phyloP scores from a whole-genome alignment of 2,888 invertebrate genomes.

The Trichogramma dendrolimi region DNA sequence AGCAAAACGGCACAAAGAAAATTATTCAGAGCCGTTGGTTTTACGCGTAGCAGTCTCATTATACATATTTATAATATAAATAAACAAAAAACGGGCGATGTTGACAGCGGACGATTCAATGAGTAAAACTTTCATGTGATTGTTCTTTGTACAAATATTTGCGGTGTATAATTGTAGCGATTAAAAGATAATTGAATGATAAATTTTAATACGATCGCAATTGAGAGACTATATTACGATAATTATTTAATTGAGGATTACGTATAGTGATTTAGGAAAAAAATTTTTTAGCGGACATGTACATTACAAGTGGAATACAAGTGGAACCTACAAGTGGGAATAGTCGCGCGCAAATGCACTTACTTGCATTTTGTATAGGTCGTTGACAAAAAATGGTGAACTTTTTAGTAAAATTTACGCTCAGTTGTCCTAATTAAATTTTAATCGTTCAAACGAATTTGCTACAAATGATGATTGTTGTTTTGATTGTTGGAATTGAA shows the following conservation, averaged over 20 bases:
- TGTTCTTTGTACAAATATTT: slow-evolving; percentile 62
- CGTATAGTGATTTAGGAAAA: slow-evolving; percentile 49
- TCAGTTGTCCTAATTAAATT: too few species aligned
- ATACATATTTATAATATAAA: background rate
- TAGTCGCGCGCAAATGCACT: too few species aligned
- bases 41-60: too few species aligned
- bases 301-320: slow-evolving; percentile 45
- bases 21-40: too few species aligned
- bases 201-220: slow-evolving; percentile 53
- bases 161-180: slow-evolving; percentile 54
- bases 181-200: slow-evolving; percentile 52
- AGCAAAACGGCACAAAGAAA: too few species aligned
- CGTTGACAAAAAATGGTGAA: too few species aligned
- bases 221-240: slow-evolving; percentile 44
- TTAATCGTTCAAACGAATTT: too few species aligned
- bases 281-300: slow-evolving; percentile 51
- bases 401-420: too few species aligned
- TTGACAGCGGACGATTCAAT: background rate
- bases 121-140: slow-evolving; percentile 56
- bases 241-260: slow-evolving; percentile 34
- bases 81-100: background rate
- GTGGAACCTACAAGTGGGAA: too few species aligned
- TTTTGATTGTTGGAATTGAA: too few species aligned
- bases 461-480: too few species aligned
- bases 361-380: too few species aligned